Base-by-base conservation (phyloP, 2,113 vertebrate genomes). In the Chitala chitala region DNA sequence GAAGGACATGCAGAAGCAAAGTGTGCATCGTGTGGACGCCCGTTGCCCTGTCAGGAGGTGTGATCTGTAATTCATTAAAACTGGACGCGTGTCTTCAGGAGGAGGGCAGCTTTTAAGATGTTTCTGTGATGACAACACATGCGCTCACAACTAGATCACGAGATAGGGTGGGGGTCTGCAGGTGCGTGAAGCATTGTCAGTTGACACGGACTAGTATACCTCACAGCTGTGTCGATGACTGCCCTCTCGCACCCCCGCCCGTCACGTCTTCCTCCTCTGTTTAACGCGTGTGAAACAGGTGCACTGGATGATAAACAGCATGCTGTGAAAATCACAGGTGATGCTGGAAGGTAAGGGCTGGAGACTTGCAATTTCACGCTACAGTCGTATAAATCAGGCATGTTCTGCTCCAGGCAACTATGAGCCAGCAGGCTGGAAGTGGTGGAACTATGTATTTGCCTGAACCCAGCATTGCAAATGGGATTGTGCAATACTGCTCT, bases 41-140 rank as follows among this genome's bases (percentile, higher is more conserved):
- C 68, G 73, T 38, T 48, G 65, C 65, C 54, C n/a, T n/a, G n/a
- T n/a, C n/a, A n/a, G n/a, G n/a, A n/a, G n/a, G n/a, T n/a, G n/a
- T n/a, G n/a, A n/a, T n/a, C n/a, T n/a, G n/a, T n/a, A n/a, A n/a
- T n/a, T 71, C 55, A 50, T 40, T 29, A 36, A 76, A 76, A 66
- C 61, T 66, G 76, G 73, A 76, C 75, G 74, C 64, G 53, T 82
- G 79, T 76, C 71, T 82, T 72, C 40, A 68, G 65, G 64, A 58
- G 33, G 51, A 1, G 29, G 54, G 65, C 38, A 48, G 73, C 53
- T 40, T 77, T 78, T 78, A 58, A 71, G 70, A 73, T 42, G 82
- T 83, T 81, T 72, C 82, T 79, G 80, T 83, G 79, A 71, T 50
- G 75, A 83, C 82, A 73, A 77, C n/a, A n/a, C n/a, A 72, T 46